phyloP scores from a whole-genome alignment of 2,113 vertebrate species.

The Mionectes macconnelli region DNA sequence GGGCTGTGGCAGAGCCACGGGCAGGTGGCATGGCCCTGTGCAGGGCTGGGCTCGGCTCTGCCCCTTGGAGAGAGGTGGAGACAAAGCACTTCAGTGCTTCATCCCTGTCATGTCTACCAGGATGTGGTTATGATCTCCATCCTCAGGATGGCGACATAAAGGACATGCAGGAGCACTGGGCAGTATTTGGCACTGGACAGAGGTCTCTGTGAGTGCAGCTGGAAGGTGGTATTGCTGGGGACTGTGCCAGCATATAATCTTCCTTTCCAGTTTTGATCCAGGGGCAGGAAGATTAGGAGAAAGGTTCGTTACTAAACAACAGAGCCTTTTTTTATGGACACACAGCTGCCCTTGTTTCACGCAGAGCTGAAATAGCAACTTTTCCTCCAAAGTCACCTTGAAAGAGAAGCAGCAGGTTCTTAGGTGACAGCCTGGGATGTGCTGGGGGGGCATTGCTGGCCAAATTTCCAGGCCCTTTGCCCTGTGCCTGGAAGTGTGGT shows the following conservation, averaged over 20 bases:
- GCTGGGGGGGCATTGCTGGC: background rate
- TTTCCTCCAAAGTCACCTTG: constrained; percentile 1
- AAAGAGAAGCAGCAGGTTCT: background rate
- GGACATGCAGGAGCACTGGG: background rate
- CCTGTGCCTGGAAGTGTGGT: rapidly evolving
- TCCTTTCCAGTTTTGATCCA: background rate
- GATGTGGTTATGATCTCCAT: background rate
- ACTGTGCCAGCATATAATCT: background rate
- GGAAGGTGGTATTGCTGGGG: background rate
- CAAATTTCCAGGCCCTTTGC: background rate
- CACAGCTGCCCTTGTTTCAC: background rate
- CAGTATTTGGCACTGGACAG: background rate
- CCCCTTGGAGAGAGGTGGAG: background rate
- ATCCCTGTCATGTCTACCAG: background rate
- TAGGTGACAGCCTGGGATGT: background rate
- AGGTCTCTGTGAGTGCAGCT: background rate
- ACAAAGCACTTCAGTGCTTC: rapidly evolving
- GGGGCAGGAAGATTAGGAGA: background rate
- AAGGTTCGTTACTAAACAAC: background rate
- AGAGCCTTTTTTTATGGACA: constrained; percentile 4
- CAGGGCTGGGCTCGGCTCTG: background rate
- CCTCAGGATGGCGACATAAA: background rate
- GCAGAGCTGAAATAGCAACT: background rate
- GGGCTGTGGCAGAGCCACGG: background rate
- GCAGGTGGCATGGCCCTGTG: background rate